Conservation (phyloP, 2,113 vertebrate genomes). For the Marmota monax region DNA sequence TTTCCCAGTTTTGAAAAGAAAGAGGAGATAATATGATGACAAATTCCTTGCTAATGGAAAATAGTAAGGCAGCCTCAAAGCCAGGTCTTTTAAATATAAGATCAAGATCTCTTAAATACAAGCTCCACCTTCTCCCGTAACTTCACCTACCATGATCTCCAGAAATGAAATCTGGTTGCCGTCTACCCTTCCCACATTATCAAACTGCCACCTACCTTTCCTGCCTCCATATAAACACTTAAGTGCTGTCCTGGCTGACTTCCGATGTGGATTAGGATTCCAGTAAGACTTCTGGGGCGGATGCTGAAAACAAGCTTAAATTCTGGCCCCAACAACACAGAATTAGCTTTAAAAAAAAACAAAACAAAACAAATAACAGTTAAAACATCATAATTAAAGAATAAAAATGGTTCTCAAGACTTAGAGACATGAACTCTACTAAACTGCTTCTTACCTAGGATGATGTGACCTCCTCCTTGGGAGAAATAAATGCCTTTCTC, state of each 20-base stretch:
- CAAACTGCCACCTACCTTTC: slow-evolving; percentile 88
- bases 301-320: slow-evolving; percentile 93
- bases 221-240: slow-evolving; percentile 91
- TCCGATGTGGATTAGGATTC: slow-evolving; percentile 91
- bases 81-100: not conserved
- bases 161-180: not conserved
- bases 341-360: slow-evolving; percentile 70
- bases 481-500: slow-evolving; percentile 94
- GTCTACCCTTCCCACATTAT: not conserved
- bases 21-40: not conserved
- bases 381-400: not conserved
- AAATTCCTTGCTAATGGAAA: slow-evolving; percentile 6
- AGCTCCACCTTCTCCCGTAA: not conserved
- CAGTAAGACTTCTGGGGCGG: slow-evolving; percentile 89
- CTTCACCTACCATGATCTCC: not conserved
- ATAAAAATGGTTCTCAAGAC: slow-evolving; percentile 5
- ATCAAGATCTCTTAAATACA: not conserved
- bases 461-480: slow-evolving; percentile 90
- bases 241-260: slow-evolving; percentile 86
- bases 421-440: not conserved
- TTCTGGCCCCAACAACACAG: slow-evolving; percentile 85
- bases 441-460: slow-evolving; percentile 88
- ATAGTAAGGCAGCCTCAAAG: not conserved
- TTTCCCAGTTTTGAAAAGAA: slow-evolving; percentile 31
- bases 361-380: not conserved